Conservation (phyloP, 1,140 invertebrate species). For the Nebria ingens region DNA sequence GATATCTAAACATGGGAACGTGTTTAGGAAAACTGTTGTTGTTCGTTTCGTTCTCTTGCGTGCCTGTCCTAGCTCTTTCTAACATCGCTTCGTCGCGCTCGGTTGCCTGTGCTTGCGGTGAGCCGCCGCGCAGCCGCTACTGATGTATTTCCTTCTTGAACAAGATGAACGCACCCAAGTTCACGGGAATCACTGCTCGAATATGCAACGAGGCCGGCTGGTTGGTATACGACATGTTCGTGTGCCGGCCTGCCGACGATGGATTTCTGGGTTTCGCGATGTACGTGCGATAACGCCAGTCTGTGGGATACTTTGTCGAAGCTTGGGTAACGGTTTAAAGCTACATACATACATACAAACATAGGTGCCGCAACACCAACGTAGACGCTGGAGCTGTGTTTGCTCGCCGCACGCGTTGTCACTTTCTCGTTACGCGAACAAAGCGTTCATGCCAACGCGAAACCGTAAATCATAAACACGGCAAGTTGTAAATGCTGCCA, state of each 20-base stretch:
- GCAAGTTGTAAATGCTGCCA: neutral
- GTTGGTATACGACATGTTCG: neutral
- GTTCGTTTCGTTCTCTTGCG: conserved; percentile 1
- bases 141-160: neutral
- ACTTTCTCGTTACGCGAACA: conserved; percentile 3
- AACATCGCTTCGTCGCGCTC: neutral
- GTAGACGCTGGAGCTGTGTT: neutral
- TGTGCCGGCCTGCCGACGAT: conserved; percentile 7
- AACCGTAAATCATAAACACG: conserved; percentile 1
- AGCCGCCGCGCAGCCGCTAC: neutral
- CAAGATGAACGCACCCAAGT: neutral
- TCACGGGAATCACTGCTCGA: neutral
- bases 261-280: conserved; percentile 2
- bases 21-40: conserved; percentile 9
- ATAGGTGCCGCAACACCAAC: neutral
- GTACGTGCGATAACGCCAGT: conserved; percentile 8
- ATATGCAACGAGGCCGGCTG: neutral
- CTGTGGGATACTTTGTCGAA: neutral
- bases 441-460: neutral
- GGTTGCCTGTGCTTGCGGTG: neutral
- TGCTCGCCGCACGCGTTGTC: neutral
- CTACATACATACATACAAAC: neutral
- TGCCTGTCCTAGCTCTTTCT: neutral
- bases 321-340: too few relatives aligned
- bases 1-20: conserved; percentile 18